phyloP scores from a whole-genome alignment of 2,113 vertebrate genomes.

The Geococcyx californianus region DNA sequence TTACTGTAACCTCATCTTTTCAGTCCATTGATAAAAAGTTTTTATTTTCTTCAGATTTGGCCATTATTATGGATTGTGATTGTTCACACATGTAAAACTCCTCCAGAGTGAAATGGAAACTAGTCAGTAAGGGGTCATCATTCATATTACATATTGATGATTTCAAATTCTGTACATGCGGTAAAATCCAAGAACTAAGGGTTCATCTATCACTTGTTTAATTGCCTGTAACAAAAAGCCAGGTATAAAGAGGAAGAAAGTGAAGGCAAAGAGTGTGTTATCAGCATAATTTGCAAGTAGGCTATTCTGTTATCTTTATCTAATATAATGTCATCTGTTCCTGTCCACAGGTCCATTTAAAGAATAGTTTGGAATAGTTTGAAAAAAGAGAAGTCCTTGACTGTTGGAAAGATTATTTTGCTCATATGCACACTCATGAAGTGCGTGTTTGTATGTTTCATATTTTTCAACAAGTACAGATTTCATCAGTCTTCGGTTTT shows the following conservation, averaged over 20 bases:
- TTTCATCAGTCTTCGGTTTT: background rate
- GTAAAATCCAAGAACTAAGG: constrained; percentile 51
- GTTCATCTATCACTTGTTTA: constrained; percentile 73
- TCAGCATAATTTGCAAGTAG: background rate
- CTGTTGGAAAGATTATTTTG: background rate
- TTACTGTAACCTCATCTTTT: constrained; percentile 11
- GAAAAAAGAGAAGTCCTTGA: background rate
- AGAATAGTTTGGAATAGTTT: background rate
- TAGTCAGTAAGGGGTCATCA: constrained; percentile 38
- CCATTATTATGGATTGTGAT: constrained; percentile 17
- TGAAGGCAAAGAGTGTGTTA: background rate
- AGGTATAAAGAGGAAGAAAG: background rate
- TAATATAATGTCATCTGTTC: background rate
- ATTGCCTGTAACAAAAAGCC: constrained; percentile 67
- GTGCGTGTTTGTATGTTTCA: background rate
- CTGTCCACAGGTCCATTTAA: background rate
- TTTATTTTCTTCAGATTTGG: constrained; percentile 39
- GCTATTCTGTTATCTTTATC: background rate
- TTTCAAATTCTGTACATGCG: constrained; percentile 53
- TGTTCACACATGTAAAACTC: constrained; percentile 23
- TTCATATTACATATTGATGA: constrained; percentile 49
- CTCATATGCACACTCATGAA: background rate
- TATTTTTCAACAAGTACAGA: background rate
- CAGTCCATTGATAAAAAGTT: background rate
- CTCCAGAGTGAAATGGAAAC: constrained; percentile 70